Evolutionary conservation across 2,797 vertebrate genomes (phyloP).

Genomic region (Tympanoctomys barrerae): DNA sequence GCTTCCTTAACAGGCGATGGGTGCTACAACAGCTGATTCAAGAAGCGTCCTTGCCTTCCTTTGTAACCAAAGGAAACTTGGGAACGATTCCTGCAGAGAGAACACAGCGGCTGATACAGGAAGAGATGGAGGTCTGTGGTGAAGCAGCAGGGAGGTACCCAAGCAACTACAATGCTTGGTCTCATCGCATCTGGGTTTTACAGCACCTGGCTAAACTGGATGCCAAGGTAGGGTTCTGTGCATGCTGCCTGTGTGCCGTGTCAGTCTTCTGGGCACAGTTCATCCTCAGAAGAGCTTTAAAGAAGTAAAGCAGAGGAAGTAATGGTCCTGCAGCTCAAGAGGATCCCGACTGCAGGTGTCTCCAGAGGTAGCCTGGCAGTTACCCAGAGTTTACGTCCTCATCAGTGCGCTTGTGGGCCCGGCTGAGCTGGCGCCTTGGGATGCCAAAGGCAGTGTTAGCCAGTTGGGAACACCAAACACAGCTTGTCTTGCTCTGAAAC

Average conservation of each 20-base stretch:
- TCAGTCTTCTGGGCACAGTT: not conserved
- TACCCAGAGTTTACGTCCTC: slow-evolving; percentile 17
- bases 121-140: slow-evolving; percentile 96
- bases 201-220: slow-evolving; percentile 95
- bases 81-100: slow-evolving; percentile 88
- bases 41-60: slow-evolving; percentile 87
- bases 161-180: slow-evolving; percentile 99
- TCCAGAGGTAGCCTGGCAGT: not conserved
- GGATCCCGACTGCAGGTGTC: not conserved
- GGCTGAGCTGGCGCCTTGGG: not conserved
- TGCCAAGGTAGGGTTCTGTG: slow-evolving; percentile 91
- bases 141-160: slow-evolving; percentile 97
- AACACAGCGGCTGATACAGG: slow-evolving; percentile 90
- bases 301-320: slow-evolving; percentile 40
- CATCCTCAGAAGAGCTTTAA: slow-evolving; percentile 22
- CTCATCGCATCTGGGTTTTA: slow-evolving; percentile 98
- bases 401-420: not conserved
- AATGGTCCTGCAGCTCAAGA: not conserved
- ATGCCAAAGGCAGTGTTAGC: slow-evolving; percentile 22
- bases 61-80: slow-evolving; percentile 89
- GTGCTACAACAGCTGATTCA: slow-evolving; percentile 94
- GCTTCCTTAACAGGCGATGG: slow-evolving; percentile 92
- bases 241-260: not conserved
- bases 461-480: not conserved
- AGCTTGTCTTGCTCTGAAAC: not conserved